Percentiles rank a stretch among this genome's conserved stretches.
Evolutionary conservation across 2,113 vertebrate genomes (phyloP).

Genomic region (Poecilia latipinna): DNA sequence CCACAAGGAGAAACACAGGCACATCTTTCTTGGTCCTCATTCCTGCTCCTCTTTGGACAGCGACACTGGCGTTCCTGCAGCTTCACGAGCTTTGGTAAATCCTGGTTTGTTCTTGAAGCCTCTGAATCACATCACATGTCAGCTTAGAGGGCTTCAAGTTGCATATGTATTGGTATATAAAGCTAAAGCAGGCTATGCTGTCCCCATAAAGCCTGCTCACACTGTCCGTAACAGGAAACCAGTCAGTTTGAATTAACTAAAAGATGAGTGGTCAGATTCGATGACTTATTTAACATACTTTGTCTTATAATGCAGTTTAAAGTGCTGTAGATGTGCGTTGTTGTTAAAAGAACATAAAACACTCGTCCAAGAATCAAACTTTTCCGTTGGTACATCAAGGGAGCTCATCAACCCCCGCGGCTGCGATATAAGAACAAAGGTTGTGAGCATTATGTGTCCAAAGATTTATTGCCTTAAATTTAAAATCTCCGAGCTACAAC

Average conservation of each 20-base stretch:
- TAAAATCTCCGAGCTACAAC: slow-evolving; percentile 34
- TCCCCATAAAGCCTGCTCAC: neutral
- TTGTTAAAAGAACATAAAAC: neutral
- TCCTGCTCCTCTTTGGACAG: no score
- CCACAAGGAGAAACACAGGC: no score
- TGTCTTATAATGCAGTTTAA: neutral
- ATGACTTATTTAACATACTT: neutral
- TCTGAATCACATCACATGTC: neutral
- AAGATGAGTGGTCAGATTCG: neutral
- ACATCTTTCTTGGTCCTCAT: no score
- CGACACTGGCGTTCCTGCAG: no score
- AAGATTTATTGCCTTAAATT: slow-evolving; percentile 35
- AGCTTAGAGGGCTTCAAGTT: neutral
- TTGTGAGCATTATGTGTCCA: slow-evolving; percentile 36
- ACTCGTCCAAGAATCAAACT: slow-evolving; percentile 35
- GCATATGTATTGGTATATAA: neutral
- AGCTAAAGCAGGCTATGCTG: neutral
- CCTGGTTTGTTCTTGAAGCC: no score
- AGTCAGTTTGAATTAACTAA: neutral
- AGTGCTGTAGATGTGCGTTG: neutral
- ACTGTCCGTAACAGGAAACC: neutral
- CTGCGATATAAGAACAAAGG: slow-evolving; percentile 7
- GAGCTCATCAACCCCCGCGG: slow-evolving; percentile 33
- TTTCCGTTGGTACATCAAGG: slow-evolving; percentile 32
- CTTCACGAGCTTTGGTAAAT: no score